Evolutionary conservation across 2,888 invertebrate species (phyloP), one percentile per base, ranked within the genome.

Genomic region (Carcina quercana): DNA sequence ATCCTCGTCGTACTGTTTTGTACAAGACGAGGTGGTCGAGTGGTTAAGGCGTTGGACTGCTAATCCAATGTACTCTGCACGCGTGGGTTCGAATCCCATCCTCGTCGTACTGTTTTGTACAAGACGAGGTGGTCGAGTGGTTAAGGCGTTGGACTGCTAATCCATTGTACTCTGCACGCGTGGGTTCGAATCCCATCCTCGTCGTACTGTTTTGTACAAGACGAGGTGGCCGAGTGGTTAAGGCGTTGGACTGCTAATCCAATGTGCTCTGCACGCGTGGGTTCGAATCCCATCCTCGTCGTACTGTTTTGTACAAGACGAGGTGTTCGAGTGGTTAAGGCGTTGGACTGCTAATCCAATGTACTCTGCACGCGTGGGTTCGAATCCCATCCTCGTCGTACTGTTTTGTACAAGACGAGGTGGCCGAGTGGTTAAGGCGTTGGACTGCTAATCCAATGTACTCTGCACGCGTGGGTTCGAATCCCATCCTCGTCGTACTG

Each of bases 241-340:
- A 70, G 70, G 69, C 69, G 70, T 67, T 71, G 70, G 70, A 71
- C 69, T 71, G 70, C 70, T 71, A 71, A 71, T 71, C 70, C 69
- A 68, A 67, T 71, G 70, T 65, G 69, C 89, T 91, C 89, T 91
- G 89, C 90, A 89, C 90, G 90, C 90, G 90, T 90, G 90, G 90
- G 90, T 91, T 89, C 89, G 89, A 89, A 90, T 91, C 90, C 89
- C 90, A 89, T 90, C 90, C 89, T 89, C 89, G 89, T 89, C 89
- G 89, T 54, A 13, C 7, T 10, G 11, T 15, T n/a, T 22, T 22
- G n/a, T n/a, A n/a, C n/a, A n/a, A n/a, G 90, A 90, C 90, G 90
- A 90, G 90, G 90, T 90, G 90, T 89, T 91, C 91, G 91, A 91
- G 91, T 89, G 91, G 90, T 90, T 91, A 90, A 90, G 90, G 90